Evolutionary conservation across 2,888 invertebrate genomes (phyloP), one percentile per base, ranked within the genome.

Genomic region (Lochmaea crataegi): DNA sequence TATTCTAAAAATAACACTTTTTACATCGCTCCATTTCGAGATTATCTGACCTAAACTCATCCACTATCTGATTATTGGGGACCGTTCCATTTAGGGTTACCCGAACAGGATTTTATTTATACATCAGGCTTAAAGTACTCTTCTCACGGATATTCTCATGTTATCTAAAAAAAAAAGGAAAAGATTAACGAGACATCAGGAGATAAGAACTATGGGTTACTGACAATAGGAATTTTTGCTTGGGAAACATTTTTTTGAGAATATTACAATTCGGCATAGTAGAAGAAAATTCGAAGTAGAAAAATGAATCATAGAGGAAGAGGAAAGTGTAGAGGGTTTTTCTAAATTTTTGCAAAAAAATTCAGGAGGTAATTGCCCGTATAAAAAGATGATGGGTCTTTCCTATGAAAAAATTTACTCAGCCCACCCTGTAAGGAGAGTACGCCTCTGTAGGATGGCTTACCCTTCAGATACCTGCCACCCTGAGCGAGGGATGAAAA

Each of bases 41-140:
- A 38, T 60, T 60, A 60, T 60, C 60, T 38, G 60, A n/a, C 58
- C n/a, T n/a, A n/a, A 58, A 38, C 38, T n/a, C 12, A 12, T 58
- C n/a, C 58, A 58, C 26, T 58, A 32, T 32, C 60, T 60, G n/a
- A 60, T 38, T 38, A 38, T 60, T 60, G 32, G n/a, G 38, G 6
- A 53, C 38, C 26, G n/a, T n/a, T 60, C 38, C n/a, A 38, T 38
- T 60, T 60, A 38, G 60, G 60, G 14, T 16, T 14, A 32, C 38
- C 26, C 26, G 32, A n/a, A 14, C 32, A 60, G n/a, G 60, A 14
- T 14, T 57, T 60, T 60, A 60, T 60, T 60, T 18, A 60, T 60
- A 60, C 14, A 60, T n/a, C 32, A 16, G 38, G 10, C 5, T 60
- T 10, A 38, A 38, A 60, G 60, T 60, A 60, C 60, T 53, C 6